phyloP scores from a whole-genome alignment of 2,888 invertebrate species.

The Cyclophora punctaria region DNA sequence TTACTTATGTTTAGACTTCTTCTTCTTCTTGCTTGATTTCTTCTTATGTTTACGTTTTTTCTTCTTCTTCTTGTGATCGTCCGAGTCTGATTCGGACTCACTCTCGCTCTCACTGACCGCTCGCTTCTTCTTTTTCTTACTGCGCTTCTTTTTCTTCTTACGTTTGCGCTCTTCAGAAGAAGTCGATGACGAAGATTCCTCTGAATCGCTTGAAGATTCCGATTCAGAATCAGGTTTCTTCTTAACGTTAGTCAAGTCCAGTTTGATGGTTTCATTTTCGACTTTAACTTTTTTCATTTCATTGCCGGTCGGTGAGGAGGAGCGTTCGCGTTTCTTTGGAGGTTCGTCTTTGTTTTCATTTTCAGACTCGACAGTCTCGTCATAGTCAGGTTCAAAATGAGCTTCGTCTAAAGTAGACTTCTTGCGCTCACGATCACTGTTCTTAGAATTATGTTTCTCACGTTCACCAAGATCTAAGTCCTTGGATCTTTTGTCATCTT shows the following conservation, averaged over 20 bases:
- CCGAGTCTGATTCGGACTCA: slow-evolving; percentile 79
- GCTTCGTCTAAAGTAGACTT: slow-evolving; percentile 82
- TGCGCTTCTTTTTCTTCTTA: slow-evolving; percentile 78
- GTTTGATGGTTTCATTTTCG: slow-evolving; percentile 61
- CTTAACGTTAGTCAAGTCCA: slow-evolving; percentile 65
- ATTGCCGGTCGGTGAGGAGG: slow-evolving; percentile 37
- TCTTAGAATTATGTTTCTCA: slow-evolving; percentile 25
- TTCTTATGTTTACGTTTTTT: slow-evolving; percentile 82
- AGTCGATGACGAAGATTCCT: slow-evolving; percentile 68
- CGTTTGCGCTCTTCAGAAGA: slow-evolving; percentile 73
- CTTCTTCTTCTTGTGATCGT: slow-evolving; percentile 79
- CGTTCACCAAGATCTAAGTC: slow-evolving; percentile 29
- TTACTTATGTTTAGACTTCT: slow-evolving; percentile 77
- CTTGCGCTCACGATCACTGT: slow-evolving; percentile 71
- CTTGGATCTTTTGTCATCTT: slow-evolving; percentile 37
- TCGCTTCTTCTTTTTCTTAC: slow-evolving; percentile 76
- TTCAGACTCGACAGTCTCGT: slow-evolving; percentile 76
- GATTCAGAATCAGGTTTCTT: slow-evolving; percentile 64
- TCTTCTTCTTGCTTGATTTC: slow-evolving; percentile 82
- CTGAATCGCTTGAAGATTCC: slow-evolving; percentile 60
- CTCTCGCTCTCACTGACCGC: slow-evolving; percentile 78
- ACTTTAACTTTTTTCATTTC: slow-evolving; percentile 53
- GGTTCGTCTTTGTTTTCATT: slow-evolving; percentile 76
- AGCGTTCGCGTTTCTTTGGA: slow-evolving; percentile 55
- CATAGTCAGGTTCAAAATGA: slow-evolving; percentile 84